Conservation (phyloP, 2,888 invertebrate species). For the Heliconius aoede region DNA sequence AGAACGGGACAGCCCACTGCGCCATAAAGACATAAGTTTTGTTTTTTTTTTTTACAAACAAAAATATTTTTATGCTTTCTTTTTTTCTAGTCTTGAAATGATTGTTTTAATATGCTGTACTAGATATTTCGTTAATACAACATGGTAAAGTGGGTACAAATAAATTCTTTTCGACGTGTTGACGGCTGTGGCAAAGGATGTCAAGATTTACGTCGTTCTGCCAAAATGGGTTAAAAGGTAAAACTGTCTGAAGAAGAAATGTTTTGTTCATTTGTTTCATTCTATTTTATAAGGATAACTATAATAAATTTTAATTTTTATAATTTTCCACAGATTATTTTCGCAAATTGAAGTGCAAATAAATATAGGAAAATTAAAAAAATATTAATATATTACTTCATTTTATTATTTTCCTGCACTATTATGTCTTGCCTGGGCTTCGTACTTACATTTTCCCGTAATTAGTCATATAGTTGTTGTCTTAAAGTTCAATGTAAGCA, state of each 20-base stretch:
- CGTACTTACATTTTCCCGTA: no score
- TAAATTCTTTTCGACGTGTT: constrained; percentile 26
- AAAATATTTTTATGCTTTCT: neutral
- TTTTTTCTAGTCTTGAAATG: neutral
- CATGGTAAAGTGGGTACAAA: constrained; percentile 15
- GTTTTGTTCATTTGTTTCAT: neutral
- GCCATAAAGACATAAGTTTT: neutral
- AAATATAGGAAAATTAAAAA: no score
- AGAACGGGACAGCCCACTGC: neutral
- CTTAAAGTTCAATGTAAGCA: no score
- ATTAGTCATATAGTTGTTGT: no score
- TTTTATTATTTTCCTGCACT: no score
- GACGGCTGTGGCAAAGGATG: constrained; percentile 1
- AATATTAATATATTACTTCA: no score
- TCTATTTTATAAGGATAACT: neutral
- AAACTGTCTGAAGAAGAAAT: neutral
- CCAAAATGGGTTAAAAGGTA: constrained; percentile 21
- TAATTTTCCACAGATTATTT: no score
- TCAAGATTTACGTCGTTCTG: constrained; percentile 27
- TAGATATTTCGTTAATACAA: neutral
- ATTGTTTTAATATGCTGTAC: neutral
- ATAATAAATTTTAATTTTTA: neutral
- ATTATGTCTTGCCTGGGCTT: no score
- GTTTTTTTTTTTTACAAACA: neutral
- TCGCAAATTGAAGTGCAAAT: no score